Evolutionary conservation across 2,888 invertebrate species (phyloP), one percentile per base, ranked within the genome.

Genomic region (Lapara coniferarum): DNA sequence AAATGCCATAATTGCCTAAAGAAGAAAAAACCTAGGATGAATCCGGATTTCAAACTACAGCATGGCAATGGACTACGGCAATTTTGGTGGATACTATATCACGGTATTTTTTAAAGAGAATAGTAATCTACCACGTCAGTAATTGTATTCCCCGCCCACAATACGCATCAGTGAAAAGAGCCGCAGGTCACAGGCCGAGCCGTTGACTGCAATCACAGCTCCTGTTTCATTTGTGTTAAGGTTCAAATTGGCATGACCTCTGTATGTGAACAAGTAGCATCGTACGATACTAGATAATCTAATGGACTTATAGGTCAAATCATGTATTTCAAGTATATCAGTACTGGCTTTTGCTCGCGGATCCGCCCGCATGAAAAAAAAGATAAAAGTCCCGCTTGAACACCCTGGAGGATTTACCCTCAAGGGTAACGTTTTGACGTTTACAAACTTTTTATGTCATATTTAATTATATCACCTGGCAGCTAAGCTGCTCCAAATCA

Each of bases 261-360:
- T 1, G 7, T 49, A 46, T 19, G 19, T 63, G 63, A 19, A 19
- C 49, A 63, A 63, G 49, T 69, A 56, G 44, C 57, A 70, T 68
- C 68, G 52, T 56, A 68, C 56, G 66, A 70, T 69, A 68, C 46
- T 55, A 52, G 44, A 55, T 68, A 69, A 55, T 69, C 51, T 44
- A n/a, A 58, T n/a, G 52, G 55, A 70, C 53, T 59, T 37, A 67
- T 68, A 69, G 63, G 74, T 77, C 55, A 55, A 53, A n/a, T 75
- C 46, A 49, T 63, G 12, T 63, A 63, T 63, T 49, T 49, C n/a
- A 63, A 46, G 46, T 46, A 19, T 19, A 13, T 19, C 8, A 56
- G 19, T 12, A 63, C 2, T n/a, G n/a, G n/a, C n/a, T n/a, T n/a
- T n/a, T n/a, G n/a, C n/a, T n/a, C n/a, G n/a, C n/a, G n/a, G n/a